Conservation (phyloP, 2,113 vertebrate genomes). For the Myrmecophaga tridactyla region DNA sequence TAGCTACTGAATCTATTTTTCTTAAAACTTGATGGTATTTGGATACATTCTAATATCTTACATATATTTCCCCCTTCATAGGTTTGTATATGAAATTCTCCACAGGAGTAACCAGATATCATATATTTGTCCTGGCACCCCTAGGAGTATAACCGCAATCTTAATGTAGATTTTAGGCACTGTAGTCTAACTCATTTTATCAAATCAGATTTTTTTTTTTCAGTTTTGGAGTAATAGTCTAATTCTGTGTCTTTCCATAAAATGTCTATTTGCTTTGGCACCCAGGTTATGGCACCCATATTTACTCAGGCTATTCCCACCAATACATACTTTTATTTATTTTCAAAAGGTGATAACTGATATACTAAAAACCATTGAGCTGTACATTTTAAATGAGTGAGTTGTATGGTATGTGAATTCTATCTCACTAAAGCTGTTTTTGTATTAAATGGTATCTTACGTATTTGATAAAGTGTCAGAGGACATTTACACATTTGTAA, state of each 20-base stretch:
- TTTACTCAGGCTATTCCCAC: not conserved
- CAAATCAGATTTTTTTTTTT: not conserved
- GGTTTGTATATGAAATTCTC: constrained; percentile 30
- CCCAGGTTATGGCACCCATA: not conserved
- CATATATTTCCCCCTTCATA: not conserved
- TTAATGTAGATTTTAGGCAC: not conserved
- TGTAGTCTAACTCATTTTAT: not conserved
- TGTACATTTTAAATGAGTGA: no score
- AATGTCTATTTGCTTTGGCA: not conserved
- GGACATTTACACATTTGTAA: not conserved
- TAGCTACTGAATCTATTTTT: not conserved
- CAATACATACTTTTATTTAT: not conserved
- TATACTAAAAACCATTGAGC: no score
- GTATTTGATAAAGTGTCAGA: not conserved
- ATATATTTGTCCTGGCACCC: not conserved
- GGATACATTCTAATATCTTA: not conserved
- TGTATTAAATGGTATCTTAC: not conserved
- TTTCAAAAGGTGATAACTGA: not conserved
- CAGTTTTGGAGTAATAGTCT: not conserved
- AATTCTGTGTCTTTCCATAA: not conserved
- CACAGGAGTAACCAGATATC: not conserved
- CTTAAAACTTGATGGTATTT: not conserved
- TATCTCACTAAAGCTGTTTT: no score
- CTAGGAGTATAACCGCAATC: not conserved
- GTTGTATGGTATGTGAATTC: no score